Conservation (phyloP, 2,113 vertebrate species). For the Pedetes capensis region DNA sequence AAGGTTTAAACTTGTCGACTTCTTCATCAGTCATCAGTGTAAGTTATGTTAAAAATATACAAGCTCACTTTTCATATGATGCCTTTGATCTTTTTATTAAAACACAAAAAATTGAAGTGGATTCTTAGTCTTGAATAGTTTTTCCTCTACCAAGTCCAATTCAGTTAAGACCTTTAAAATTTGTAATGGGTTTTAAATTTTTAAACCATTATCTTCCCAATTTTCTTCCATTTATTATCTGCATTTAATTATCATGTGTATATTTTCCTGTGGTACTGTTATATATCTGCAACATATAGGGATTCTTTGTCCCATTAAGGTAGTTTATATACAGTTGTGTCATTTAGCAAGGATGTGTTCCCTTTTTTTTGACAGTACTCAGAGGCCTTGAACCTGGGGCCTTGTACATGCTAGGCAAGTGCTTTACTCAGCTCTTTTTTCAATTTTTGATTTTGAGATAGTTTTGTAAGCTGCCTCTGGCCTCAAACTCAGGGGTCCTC, state of each 20-base stretch:
- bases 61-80: constrained; percentile 17
- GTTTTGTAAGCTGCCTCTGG: too few relatives aligned
- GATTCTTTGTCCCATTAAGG: not conserved
- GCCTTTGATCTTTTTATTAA: constrained; percentile 32
- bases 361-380: too few relatives aligned
- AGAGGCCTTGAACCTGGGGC: too few relatives aligned
- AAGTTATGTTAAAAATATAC: constrained; percentile 76
- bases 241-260: constrained; percentile 10
- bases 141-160: not conserved
- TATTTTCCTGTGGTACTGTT: constrained; percentile 21
- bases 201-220: not conserved
- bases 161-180: constrained; percentile 43
- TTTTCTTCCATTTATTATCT: not conserved
- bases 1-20: constrained; percentile 90
- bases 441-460: too few relatives aligned
- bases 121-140: constrained; percentile 9
- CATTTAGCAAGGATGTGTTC: not conserved
- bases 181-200: constrained; percentile 31
- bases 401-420: too few relatives aligned
- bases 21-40: constrained; percentile 88
- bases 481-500: too few relatives aligned
- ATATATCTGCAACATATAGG: not conserved
- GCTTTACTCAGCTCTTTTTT: too few relatives aligned
- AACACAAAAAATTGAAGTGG: not conserved
- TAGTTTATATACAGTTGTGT: not conserved